Evolutionary conservation across 2,113 vertebrate species (phyloP).

Genomic region (Psettodes erumei): DNA sequence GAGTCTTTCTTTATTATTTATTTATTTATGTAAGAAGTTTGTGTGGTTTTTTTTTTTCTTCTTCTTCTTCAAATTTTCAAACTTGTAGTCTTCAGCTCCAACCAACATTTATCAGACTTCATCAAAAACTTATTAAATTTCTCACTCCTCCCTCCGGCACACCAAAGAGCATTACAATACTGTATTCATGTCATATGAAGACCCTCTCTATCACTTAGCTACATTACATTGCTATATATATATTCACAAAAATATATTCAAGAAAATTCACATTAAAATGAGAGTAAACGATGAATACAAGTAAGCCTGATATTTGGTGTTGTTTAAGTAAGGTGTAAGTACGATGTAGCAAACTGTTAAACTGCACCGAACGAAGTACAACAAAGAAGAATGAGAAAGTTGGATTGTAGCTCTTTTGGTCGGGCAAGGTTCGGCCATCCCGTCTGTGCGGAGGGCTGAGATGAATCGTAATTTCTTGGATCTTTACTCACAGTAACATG

Average conservation of each 20-base stretch:
- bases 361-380: too few relatives aligned
- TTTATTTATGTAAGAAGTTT: too few relatives aligned
- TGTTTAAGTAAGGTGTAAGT: too few relatives aligned
- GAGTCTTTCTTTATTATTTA: neutral
- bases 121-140: too few relatives aligned
- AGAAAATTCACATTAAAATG: neutral
- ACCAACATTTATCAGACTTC: neutral
- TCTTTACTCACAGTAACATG: neutral
- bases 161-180: neutral
- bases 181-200: too few relatives aligned
- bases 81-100: too few relatives aligned
- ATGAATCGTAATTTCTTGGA: neutral
- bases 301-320: neutral
- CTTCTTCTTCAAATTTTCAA: too few relatives aligned
- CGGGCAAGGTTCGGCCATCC: neutral
- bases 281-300: neutral
- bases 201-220: neutral
- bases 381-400: neutral
- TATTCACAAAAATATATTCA: too few relatives aligned
- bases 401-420: neutral
- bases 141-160: too few relatives aligned
- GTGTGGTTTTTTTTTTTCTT: too few relatives aligned
- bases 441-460: neutral
- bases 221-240: too few relatives aligned
- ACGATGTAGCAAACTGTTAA: too few relatives aligned